A percentile compares a stretch with the other conserved stretches of the same genome.
These are phyloP conservation scores for Dromas ardeola DNA, from an alignment of 2,113 vertebrate genomes.

Conservation along the genomic window DNA sequence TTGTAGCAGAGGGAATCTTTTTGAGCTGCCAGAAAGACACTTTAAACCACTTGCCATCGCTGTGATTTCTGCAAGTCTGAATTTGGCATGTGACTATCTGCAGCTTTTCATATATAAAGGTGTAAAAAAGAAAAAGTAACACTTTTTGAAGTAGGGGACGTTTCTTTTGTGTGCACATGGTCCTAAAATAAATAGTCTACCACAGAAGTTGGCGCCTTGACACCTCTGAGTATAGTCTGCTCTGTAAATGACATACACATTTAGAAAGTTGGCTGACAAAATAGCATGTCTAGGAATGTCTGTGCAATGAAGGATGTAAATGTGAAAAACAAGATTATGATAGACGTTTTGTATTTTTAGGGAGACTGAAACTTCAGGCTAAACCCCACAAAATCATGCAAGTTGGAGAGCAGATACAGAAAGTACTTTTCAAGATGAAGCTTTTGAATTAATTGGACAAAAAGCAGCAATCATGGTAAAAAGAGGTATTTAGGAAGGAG, in stretches of 20 bases:
- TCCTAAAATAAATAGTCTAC: constrained; percentile 25
- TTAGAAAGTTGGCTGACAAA: constrained; percentile 33
- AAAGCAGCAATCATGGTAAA: neutral
- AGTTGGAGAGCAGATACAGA: neutral
- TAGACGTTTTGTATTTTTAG: neutral
- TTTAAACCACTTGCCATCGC: neutral
- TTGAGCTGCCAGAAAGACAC: neutral
- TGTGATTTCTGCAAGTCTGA: neutral
- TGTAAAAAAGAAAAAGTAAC: neutral
- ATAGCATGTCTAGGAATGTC: constrained; percentile 2
- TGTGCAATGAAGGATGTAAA: neutral
- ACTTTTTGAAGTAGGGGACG: neutral
- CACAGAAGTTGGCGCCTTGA: neutral
- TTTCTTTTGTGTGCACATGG: constrained; percentile 5
- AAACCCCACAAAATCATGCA: neutral
- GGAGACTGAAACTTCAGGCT: neutral
- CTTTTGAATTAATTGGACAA: neutral
- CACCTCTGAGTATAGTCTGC: neutral
- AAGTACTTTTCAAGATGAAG: neutral
- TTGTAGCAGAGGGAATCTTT: neutral
- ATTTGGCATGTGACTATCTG: neutral
- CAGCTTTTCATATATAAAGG: neutral
- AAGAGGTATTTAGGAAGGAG: neutral
- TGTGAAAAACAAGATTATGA: neutral
- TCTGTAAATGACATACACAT: neutral